Evolutionary conservation across 2,797 vertebrate genomes (phyloP), one percentile per base, ranked within the genome.

Genomic region (Pteronotus mesoamericanus): DNA sequence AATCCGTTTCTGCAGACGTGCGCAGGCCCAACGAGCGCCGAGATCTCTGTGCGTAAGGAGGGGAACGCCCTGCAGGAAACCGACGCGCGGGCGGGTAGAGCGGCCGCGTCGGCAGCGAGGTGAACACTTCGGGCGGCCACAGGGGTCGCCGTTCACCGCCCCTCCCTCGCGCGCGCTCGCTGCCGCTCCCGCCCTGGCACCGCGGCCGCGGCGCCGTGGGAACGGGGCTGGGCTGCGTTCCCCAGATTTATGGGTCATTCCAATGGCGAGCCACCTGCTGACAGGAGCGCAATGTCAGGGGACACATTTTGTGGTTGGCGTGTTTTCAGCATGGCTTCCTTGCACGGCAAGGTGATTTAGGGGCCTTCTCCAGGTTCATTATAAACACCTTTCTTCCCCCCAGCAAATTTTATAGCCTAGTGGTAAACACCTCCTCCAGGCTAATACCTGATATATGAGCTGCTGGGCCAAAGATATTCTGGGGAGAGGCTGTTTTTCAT

Each of bases 351-450:
- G 39, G 32, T 94, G 84, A 77, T 86, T 93, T 94, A 77, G 48
- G 22, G 53, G 32, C 11, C 86, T 94, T 97, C 68, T 66, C 79
- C 37, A 34, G 9, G 6, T 29, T 94, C 82, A 26, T 91, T 97
- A 59, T 90, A 93, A 95, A 83, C 55, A 21, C n/a, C 5, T 46
- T 26, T 68, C 10, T 0, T 19, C 15, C 9, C 42, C 15, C 16
- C 53, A 95, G 91, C 32, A 90, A 82, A 86, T 86, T 83, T 94
- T 96, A 66, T 72, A 87, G 91, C 72, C 68, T 77, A 91, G 21
- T 89, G 5, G 44, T 94, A 57, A 95, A 86, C 5, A 66, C 69
- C 80, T 97, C 39, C 85, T 96, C 34, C 77, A 29, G 91, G 46
- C 68, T 96, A 91, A 86, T 34, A 18, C 4, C 74, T 97, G 83